These are phyloP conservation scores for Lordiphosa andalusiaca DNA, from an alignment of 2,888 invertebrate species.

Conservation along the genomic window DNA sequence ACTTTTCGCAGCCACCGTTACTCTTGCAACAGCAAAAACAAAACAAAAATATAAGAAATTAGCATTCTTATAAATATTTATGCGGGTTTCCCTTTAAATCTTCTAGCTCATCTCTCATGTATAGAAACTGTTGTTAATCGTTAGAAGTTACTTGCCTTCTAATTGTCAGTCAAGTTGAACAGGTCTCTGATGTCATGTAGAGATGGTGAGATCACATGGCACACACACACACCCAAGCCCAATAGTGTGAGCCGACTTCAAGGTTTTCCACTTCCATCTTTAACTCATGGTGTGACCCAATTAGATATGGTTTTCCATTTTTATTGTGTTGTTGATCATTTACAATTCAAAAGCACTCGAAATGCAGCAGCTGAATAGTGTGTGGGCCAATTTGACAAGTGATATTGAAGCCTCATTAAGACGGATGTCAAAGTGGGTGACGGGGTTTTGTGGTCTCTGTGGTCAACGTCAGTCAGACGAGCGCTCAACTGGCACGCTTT, in stretches of 20 bases:
- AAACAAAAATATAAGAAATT: conserved; percentile 35
- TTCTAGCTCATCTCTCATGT: conserved; percentile 32
- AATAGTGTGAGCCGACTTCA: conserved; percentile 29
- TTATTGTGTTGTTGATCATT: conserved; percentile 3
- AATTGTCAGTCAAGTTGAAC: conserved; percentile 70
- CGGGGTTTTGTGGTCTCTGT: conserved; percentile 19
- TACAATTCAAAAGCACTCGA: conserved; percentile 12
- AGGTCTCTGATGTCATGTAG: conserved; percentile 46
- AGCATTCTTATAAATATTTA: conserved; percentile 69
- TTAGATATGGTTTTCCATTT: conserved; percentile 37
- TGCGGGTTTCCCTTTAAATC: conserved; percentile 20
- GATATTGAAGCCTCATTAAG: conserved; percentile 69
- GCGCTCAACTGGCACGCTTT: conserved; percentile 62
- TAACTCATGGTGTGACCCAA: conserved; percentile 41
- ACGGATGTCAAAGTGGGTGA: conserved; percentile 43
- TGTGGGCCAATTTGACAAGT: conserved; percentile 48
- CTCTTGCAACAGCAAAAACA: conserved; percentile 39
- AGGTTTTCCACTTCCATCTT: conserved; percentile 50
- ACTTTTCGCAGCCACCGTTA: conserved; percentile 52
- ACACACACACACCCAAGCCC: conserved; percentile 18
- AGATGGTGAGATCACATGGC: conserved; percentile 59
- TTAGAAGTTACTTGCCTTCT: conserved; percentile 64
- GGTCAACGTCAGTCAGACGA: conserved; percentile 40
- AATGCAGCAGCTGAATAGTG: background rate
- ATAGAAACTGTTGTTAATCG: conserved; percentile 28